A percentile compares a stretch with the other conserved stretches of the same genome.
Evolutionary conservation across 2,888 invertebrate genomes (phyloP).

Genomic region (Acrobasis suavella): DNA sequence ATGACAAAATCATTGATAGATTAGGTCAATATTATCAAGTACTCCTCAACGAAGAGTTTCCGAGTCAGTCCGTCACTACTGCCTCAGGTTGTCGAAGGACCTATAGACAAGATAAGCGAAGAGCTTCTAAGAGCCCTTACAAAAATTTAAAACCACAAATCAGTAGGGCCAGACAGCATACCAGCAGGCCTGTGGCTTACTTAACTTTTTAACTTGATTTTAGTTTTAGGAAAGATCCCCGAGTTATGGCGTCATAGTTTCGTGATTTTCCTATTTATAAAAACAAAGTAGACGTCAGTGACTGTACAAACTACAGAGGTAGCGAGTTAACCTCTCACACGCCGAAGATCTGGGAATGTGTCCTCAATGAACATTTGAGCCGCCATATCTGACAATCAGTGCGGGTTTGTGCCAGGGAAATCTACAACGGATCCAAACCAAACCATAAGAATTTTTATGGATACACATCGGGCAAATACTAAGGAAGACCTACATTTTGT

Average conservation of each 20-base stretch:
- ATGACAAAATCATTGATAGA: too few species aligned
- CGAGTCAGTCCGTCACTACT: neutral
- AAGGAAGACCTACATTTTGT: slow-evolving; percentile 26
- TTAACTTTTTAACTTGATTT: neutral
- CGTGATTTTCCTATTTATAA: slow-evolving; percentile 27
- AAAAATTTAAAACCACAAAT: slow-evolving; percentile 23
- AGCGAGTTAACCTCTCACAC: too few species aligned
- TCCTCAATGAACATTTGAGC: slow-evolving; percentile 10
- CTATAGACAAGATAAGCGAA: neutral
- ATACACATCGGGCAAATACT: slow-evolving; percentile 24
- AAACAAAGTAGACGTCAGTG: slow-evolving; percentile 27
- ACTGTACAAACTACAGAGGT: slow-evolving; percentile 26
- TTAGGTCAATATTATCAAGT: too few species aligned
- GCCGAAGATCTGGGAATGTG: slow-evolving; percentile 28
- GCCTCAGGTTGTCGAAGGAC: slow-evolving; percentile 5
- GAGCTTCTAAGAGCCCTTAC: neutral
- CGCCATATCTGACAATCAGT: slow-evolving; percentile 17
- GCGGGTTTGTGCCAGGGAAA: slow-evolving; percentile 22
- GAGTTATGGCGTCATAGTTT: slow-evolving; percentile 19
- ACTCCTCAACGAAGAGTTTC: neutral
- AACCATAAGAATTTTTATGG: slow-evolving; percentile 25
- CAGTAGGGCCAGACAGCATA: slow-evolving; percentile 23
- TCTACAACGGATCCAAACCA: slow-evolving; percentile 27
- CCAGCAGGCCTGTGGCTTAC: slow-evolving; percentile 21
- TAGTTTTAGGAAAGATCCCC: neutral